A percentile compares a stretch with the other conserved stretches of the same genome.
Conservation (phyloP, 2,888 invertebrate species). For the Tiliacea aurago region DNA sequence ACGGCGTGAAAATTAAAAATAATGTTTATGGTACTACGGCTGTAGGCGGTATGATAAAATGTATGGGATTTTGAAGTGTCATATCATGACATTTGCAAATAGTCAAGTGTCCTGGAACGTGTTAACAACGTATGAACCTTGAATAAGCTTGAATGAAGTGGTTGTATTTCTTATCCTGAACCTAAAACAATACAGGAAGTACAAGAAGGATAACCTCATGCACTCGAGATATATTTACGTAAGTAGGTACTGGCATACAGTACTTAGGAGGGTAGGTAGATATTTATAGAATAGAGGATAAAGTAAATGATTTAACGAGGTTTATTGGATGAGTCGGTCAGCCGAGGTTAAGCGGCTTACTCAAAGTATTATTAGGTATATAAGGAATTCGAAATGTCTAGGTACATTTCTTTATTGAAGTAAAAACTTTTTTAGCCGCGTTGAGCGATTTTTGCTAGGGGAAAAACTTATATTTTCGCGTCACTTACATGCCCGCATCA, state of each 20-base stretch:
- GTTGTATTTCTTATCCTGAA: slow-evolving; percentile 41
- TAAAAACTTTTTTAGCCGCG: too few relatives aligned
- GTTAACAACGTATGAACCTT: slow-evolving; percentile 26
- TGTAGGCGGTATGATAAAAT: too few relatives aligned
- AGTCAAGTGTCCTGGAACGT: too few relatives aligned
- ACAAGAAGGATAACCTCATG: slow-evolving; percentile 29
- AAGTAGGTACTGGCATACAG: slow-evolving; percentile 9
- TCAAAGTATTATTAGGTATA: slow-evolving; percentile 11
- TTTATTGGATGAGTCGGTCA: slow-evolving; percentile 17
- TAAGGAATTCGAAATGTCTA: slow-evolving; percentile 1
- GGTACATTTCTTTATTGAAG: neutral
- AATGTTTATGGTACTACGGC: too few relatives aligned
- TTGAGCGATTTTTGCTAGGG: too few relatives aligned
- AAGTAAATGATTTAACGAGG: slow-evolving; percentile 26
- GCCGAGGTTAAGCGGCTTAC: slow-evolving; percentile 22
- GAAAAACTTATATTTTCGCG: too few relatives aligned
- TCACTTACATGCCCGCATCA: too few relatives aligned
- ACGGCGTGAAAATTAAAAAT: too few relatives aligned
- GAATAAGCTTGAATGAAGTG: slow-evolving; percentile 32
- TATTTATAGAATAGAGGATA: slow-evolving; percentile 4
- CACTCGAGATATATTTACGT: slow-evolving; percentile 26
- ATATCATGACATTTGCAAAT: too few relatives aligned
- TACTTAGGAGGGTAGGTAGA: neutral
- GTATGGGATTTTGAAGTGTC: too few relatives aligned
- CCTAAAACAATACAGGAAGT: slow-evolving; percentile 52